Evolutionary conservation across 1,140 invertebrate species (phyloP), one percentile per base, ranked within the genome.

Genomic region (Hestina assimilis): DNA sequence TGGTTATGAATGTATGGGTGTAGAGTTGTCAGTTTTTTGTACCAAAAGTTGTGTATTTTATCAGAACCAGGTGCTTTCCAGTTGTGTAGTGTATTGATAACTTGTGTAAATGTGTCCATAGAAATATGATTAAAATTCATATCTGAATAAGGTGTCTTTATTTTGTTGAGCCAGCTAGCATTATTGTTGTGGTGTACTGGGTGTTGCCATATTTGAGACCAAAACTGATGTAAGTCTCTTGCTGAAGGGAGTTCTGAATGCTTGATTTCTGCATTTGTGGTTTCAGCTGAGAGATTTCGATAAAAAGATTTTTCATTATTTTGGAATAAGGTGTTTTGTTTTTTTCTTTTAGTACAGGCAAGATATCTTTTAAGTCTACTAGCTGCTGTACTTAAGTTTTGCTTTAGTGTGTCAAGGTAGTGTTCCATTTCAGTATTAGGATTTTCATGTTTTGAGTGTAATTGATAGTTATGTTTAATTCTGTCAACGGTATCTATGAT

Each of bases 251-350:
- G 3, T 28, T 17, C 9, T 24, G 12, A 5, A 17, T 12, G 3
- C 1, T 21, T n/a, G n/a, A n/a, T 14, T 8, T 15, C 5, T 21
- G 26, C 7, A 3, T 14, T 14, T 6, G 8, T 9, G 5, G 4
- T 15, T 5, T 31, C 5, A 19, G n/a, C 1, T 42, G 7, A 11
- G 8, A 41, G 26, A 5, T 26, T 4, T 7, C 50, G 23, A 4
- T 52, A 52, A 31, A 52, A 52, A 1, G 20, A 14, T n/a, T 50
- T 50, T n/a, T 51, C 35, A 20, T 41, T 51, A 5, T 40, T 9
- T n/a, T 19, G 11, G 4, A 53, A 53, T 31, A 41, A 14, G 5
- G 3, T 9, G 8, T 54, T 57, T 42, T 57, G 33, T 48, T 41
- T 12, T 23, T 57, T 57, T 8, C 53, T 11, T 1, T 14, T n/a